phyloP scores from a whole-genome alignment of 2,113 vertebrate species.

The Anhinga anhinga region DNA sequence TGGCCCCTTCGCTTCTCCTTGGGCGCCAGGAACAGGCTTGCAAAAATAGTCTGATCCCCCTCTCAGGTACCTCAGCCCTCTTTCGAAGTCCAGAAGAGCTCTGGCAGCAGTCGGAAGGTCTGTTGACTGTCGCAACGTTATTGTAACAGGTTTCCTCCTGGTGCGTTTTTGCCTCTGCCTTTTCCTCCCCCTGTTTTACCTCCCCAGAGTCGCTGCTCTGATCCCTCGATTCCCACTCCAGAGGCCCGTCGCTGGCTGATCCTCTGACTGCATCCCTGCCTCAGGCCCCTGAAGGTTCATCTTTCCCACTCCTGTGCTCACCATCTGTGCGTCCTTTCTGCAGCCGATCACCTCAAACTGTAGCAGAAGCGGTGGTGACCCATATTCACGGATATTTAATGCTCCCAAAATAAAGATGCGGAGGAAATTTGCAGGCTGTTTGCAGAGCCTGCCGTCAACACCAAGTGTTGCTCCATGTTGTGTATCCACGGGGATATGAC shows the following conservation, averaged over 20 bases:
- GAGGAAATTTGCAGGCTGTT: not conserved
- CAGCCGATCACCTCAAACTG: not conserved
- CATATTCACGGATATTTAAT: not conserved
- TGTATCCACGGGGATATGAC: fast-evolving
- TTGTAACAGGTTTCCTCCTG: not conserved
- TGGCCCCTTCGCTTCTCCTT: not conserved
- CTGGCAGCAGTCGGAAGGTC: not conserved
- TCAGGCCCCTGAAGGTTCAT: not conserved
- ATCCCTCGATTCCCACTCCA: fast-evolving
- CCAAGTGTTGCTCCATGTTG: not conserved
- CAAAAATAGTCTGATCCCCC: not conserved
- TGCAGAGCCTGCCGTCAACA: not conserved
- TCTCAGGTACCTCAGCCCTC: too few relatives aligned
- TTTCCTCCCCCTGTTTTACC: not conserved
- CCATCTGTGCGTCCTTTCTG: not conserved
- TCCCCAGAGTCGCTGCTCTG: not conserved
- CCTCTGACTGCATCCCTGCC: not conserved
- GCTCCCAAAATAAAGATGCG: not conserved
- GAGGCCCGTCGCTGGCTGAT: not conserved
- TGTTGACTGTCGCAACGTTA: not conserved
- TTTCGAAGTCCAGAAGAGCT: not conserved
- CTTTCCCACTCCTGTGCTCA: not conserved
- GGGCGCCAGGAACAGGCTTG: not conserved
- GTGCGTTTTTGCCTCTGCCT: not conserved
- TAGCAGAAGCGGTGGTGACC: fast-evolving